Percentiles rank a stretch among this genome's conserved stretches.
Evolutionary conservation across 2,888 invertebrate species (phyloP).

Genomic region (Zele albiditarsus): DNA sequence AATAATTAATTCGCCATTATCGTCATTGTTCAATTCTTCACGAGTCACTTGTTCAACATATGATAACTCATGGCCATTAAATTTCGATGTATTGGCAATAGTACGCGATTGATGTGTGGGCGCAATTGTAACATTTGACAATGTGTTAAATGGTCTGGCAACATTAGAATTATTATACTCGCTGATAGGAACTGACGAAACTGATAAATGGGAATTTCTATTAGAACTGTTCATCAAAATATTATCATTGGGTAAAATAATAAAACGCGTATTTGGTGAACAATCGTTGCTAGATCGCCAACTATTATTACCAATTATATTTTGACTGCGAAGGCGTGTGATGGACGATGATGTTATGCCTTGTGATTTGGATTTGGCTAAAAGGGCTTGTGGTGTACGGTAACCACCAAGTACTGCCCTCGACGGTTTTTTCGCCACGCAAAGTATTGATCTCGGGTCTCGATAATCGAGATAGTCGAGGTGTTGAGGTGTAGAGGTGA

Average conservation of each 20-base stretch:
- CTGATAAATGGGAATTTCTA: not conserved
- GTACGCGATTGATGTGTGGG: constrained; percentile 59
- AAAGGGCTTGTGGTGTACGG: constrained; percentile 64
- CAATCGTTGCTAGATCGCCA: not conserved
- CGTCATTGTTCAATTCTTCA: not conserved
- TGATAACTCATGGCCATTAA: not conserved
- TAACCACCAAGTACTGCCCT: constrained; percentile 67
- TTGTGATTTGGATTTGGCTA: constrained; percentile 60
- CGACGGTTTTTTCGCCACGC: constrained; percentile 66
- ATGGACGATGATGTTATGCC: constrained; percentile 48
- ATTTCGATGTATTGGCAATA: constrained; percentile 1
- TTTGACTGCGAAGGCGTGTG: not conserved
- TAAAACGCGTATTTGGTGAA: not conserved
- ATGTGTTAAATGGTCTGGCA: not conserved
- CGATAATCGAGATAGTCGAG: constrained; percentile 71
- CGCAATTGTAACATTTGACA: constrained; percentile 55
- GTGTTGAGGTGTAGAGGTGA: constrained; percentile 62
- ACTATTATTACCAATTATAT: not conserved
- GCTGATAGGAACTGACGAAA: not conserved
- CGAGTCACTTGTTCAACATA: not conserved
- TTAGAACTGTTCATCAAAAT: not conserved
- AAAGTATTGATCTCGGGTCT: constrained; percentile 68
- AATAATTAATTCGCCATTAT: not conserved
- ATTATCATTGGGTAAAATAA: constrained; percentile 3
- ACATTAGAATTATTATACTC: not conserved